Percentiles rank a stretch among this genome's conserved stretches.
Evolutionary conservation across 2,797 vertebrate species (phyloP).

Genomic region (Clarias laeviceps): DNA sequence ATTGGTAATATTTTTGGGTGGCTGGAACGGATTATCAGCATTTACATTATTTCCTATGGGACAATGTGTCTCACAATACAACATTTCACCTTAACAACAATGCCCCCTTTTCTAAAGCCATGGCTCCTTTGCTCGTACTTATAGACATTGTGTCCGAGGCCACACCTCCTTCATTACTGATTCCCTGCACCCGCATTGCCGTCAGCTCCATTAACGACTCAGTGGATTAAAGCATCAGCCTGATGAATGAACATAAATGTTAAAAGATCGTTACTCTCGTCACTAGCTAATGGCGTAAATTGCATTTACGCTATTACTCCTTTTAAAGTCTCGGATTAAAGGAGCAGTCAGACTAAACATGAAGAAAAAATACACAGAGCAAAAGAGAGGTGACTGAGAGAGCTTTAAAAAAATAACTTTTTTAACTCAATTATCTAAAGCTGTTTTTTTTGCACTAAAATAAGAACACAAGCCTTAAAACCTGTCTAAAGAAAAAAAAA

Average conservation of each 20-base stretch:
- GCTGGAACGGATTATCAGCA: too few relatives aligned
- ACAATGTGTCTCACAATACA: too few relatives aligned
- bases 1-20: too few relatives aligned
- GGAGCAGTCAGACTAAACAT: not conserved
- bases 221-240: not conserved
- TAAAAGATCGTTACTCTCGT: not conserved
- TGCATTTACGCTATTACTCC: not conserved
- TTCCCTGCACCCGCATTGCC: not conserved
- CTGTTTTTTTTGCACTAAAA: not conserved
- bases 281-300: not conserved
- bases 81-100: too few relatives aligned
- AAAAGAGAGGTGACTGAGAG: not conserved
- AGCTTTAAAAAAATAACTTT: not conserved
- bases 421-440: not conserved
- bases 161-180: too few relatives aligned
- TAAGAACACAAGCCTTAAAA: not conserved
- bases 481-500: not conserved
- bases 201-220: not conserved
- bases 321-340: conserved; percentile 24
- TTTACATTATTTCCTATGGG: too few relatives aligned
- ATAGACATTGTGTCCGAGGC: not conserved
- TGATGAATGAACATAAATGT: not conserved
- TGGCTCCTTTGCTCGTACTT: too few relatives aligned
- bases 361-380: not conserved
- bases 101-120: too few relatives aligned